Base-by-base conservation (phyloP, 1,140 invertebrate genomes). In the Tetraneura akinire region DNA sequence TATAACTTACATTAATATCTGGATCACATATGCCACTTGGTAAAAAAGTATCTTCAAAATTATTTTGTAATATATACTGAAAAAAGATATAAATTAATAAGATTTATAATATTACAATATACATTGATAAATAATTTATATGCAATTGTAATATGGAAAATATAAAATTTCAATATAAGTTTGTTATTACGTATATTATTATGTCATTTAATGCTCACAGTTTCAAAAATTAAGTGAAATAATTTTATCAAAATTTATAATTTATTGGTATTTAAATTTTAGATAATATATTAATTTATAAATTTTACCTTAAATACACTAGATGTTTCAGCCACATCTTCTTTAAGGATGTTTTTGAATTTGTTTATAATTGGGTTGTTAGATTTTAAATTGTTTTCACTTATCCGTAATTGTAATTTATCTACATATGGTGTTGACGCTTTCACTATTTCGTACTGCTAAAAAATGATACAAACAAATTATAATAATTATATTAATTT, bases 1-100 rank as follows among this genome's bases (percentile, higher is more conserved):
- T n/a, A 73, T 16, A 37, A 45, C 73, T 78, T 45, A 78, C 73
- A 78, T 78, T 60, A 62, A 78, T 78, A 47, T 47, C 60, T 45
- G 73, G 55, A 26, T 42, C 37, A 60, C 73, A 78, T 26, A 49
- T n/a, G 60, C 53, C 55, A 78, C 37, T 78, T 16, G 55, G 62
- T 47, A 60, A 45, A 62, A 47, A 57, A 16, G 51, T 26, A 0
- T 71, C 45, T 49, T 71, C 68, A 10, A 51, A 29, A n/a, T 71
- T 71, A 49, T 29, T n/a, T 16, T 70, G 42, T 32, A 29, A 26
- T 23, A 14, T 5, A 29, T 45, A 51, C 68, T 71, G 23, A 49
- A 71, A 71, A 29, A 26, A 68, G 6, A 51, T 9, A 49, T 9
- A 45, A 37, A 37, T 64, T n/a, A 3, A 37, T 60, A 60, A 60